Base-by-base conservation (phyloP, 2,797 vertebrate genomes). In the Liasis olivaceus region DNA sequence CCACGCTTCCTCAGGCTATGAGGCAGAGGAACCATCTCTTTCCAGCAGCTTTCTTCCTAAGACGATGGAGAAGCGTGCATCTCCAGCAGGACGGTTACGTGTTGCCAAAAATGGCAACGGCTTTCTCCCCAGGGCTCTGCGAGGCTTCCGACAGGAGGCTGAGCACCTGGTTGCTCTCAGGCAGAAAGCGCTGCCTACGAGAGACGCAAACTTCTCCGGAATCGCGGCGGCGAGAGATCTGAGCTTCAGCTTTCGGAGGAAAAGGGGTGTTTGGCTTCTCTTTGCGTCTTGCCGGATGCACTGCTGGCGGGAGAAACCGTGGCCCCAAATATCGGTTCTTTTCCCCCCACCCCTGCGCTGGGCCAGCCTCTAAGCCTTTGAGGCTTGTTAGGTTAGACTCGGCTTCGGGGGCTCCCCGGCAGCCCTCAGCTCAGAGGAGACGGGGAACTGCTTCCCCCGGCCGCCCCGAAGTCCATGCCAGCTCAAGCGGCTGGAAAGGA, bases 141-240 rank as follows among this genome's bases (percentile, higher is more conserved):
- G 92, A 97, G 98, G 97, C 98, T 97, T 97, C 97, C 97, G 96
- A 98, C 59, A 93, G 97, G 98, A 98, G 98, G 98, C 98, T 98
- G 98, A 97, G 98, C 98, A 98, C 98, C 98, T 98, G 98, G 98
- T 98, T 98, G 96, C 97, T 93, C 96, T 96, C 98, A 98, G 98
- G 98, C 98, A 98, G 97, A 97, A 97, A 97, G 98, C 98, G 99
- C 99, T 98, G 98, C 98, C 99, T 98, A 98, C 97, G 97, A 93
- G 96, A 97, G 97, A 98, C 98, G 97, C 97, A 98, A 98, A 98
- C 98, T 97, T 97, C 95, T 96, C 97, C 98, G 98, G 98, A 98
- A 97, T 96, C 97, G 94, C 96, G n/a, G 96, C 96, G 97, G 97
- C 95, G 96, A 97, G 96, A 95, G 95, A 96, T 58, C 94, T 91